Base-by-base conservation (phyloP, 53 echinoderm and acorn worm species). In the Zoroaster sp. region DNA sequence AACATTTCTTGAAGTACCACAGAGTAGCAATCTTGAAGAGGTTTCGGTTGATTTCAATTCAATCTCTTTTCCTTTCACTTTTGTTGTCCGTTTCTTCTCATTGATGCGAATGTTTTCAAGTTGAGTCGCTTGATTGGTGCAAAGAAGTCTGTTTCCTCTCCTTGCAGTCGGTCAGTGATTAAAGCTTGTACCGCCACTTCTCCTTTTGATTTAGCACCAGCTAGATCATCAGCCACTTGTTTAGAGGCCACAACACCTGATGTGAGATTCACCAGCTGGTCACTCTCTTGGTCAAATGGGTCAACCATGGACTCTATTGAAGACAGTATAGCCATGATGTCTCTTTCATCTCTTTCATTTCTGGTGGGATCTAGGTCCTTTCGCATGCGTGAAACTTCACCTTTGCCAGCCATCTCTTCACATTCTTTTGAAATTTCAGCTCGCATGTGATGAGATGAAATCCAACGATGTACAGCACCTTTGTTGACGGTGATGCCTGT, bases 321-420 rank as follows among this genome's bases (percentile, higher is more conserved):
- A 32, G 76, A 45, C 33, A 90, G 66, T 13, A 92, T 54, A 21
- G 75, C 77, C 21, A 66, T 47, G 25, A 83, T 83, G 74, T 89
- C 77, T 69, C 35, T 44, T 46, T 83, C 52, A 71, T 82, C 72
- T 83, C 78, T 47, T 72, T 41, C n/a, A 38, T 73, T 40, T 33
- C 43, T 73, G 12, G 41, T 73, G 13, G 39, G 8, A 18, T 65
- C 66, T 3, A 93, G 70, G 18, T 93, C 82, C 73, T 90, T 90
- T 42, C 68, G 54, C 10, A 43, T 36, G 11, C 82, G 35, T 31
- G 87, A 36, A 54, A 55, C 18, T 35, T 74, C 44, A 65, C 77
- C 66, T 66, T 79, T 88, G 32, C 91, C 93, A 32, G 83, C 88
- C 93, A 93, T 91, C 23, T 80, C 42, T 75, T 93, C 88, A 79